Base-by-base conservation (phyloP, 2,113 vertebrate species). In the Neoarius graeffei region DNA sequence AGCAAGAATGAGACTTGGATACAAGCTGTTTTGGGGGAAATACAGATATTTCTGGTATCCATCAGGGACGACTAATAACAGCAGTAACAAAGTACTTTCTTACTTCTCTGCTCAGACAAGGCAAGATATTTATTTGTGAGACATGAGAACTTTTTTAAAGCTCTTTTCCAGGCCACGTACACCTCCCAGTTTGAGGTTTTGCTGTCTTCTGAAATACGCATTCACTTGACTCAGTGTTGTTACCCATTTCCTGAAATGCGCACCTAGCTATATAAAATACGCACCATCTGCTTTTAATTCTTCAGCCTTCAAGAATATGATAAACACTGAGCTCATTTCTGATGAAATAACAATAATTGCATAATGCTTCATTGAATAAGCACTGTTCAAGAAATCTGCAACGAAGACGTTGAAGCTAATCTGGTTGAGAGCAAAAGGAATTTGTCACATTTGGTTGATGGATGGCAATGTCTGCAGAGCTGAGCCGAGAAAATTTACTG, bases 221-320 rank as follows among this genome's bases (percentile, higher is more conserved):
- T 48, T n/a, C 14, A 42, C 73, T 87, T 50, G 25, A 57, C 25
- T 76, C 23, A 19, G 50, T 69, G 20, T 87, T 85, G 14, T 89
- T 85, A 85, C 66, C 56, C 52, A 19, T 81, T 57, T 66, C 73
- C 73, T 86, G 59, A 71, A 66, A 56, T 76, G 42, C 50, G 85
- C 91, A 90, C 77, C 89, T 91, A 88, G 88, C 87, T 85, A 14
- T 48, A 62, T n/a, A 71, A 82, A 81, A 84, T 71, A 87, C 71
- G 73, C 59, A 80, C 88, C 89, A 91, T 91, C 91, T 90, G 91
- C 84, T 91, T 88, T 89, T 27, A 81, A 91, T 89, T 87, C 86
- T 71, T 71, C 85, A 74, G 59, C 85, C 42, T 30, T 35, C n/a
- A n/a, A 13, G 57, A 74, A 76, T 25, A 71, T 23, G 56, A 86